Conservation (phyloP, 2,888 invertebrate genomes). For the Petrolisthes manimaculis region DNA sequence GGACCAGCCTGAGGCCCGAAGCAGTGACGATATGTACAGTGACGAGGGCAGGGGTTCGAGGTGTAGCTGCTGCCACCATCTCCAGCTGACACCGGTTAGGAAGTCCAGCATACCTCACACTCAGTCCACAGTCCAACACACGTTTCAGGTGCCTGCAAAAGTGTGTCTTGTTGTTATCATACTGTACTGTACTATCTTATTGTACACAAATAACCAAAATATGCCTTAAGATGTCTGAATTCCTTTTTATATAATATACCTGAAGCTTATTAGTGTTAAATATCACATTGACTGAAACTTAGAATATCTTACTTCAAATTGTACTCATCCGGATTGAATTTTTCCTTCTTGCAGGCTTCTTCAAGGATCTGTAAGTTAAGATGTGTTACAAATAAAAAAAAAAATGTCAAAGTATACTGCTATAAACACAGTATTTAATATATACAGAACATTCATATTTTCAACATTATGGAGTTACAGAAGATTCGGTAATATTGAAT, state of each 20-base stretch:
- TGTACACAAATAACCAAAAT: not conserved
- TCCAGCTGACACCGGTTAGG: conserved; percentile 93
- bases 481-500: not conserved
- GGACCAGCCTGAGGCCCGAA: conserved; percentile 37
- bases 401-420: not conserved
- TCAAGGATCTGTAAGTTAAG: conserved; percentile 59
- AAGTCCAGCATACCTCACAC: conserved; percentile 86
- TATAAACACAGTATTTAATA: not conserved
- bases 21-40: conserved; percentile 46
- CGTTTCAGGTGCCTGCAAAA: conserved; percentile 79
- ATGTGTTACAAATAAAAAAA: not conserved
- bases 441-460: not conserved
- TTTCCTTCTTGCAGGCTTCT: conserved; percentile 57
- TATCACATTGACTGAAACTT: too few species aligned
- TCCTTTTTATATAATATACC: too few species aligned
- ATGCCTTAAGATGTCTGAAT: too few species aligned
- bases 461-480: too few species aligned
- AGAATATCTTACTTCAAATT: conserved; percentile 49
- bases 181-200: not conserved
- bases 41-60: conserved; percentile 31
- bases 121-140: conserved; percentile 81
- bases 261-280: too few species aligned
- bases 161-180: not conserved
- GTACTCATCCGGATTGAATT: conserved; percentile 54
- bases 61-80: conserved; percentile 71